phyloP scores from a whole-genome alignment of 1,140 invertebrate species.

The Psilanteris sp. region DNA sequence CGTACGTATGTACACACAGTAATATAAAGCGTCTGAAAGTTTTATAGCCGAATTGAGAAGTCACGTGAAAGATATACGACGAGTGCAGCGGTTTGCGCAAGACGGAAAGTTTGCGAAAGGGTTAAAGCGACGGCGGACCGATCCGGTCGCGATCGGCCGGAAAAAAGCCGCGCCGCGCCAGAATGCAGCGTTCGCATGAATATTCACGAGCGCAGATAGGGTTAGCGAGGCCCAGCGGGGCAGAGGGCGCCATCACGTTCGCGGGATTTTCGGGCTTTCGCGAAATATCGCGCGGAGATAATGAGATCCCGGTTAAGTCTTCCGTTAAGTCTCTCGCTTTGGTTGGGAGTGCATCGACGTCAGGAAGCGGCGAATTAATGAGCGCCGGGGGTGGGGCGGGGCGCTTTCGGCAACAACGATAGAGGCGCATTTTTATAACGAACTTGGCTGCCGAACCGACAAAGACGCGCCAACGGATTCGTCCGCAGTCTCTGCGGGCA shows the following conservation, averaged over 20 bases:
- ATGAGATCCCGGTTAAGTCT: conserved; percentile 68
- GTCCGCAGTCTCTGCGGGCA: conserved; percentile 55
- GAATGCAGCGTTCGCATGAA: conserved; percentile 55
- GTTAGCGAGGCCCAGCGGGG: conserved; percentile 14
- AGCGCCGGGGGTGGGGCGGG: conserved; percentile 26
- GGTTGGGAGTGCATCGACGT: conserved; percentile 61
- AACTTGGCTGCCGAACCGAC: conserved; percentile 63
- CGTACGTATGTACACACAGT: conserved; percentile 10
- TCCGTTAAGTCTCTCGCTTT: conserved; percentile 59
- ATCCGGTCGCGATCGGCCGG: conserved; percentile 41
- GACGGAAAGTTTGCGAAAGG: conserved; percentile 46
- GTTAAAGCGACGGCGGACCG: not conserved
- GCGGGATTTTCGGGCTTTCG: conserved; percentile 63
- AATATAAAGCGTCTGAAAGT: conserved; percentile 49
- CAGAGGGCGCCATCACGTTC: conserved; percentile 41
- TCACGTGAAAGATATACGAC: conserved; percentile 60
- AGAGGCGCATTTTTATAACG: conserved; percentile 66
- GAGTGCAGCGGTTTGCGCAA: conserved; percentile 52
- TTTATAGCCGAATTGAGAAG: conserved; percentile 52
- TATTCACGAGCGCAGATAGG: conserved; percentile 53
- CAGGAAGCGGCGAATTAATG: conserved; percentile 65
- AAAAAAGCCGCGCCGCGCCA: conserved; percentile 36
- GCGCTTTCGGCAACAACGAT: conserved; percentile 48
- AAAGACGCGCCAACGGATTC: too few relatives aligned
- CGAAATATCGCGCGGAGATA: conserved; percentile 68